Conservation (phyloP, 2,113 vertebrate species). For the Sceloporus tristichus region DNA sequence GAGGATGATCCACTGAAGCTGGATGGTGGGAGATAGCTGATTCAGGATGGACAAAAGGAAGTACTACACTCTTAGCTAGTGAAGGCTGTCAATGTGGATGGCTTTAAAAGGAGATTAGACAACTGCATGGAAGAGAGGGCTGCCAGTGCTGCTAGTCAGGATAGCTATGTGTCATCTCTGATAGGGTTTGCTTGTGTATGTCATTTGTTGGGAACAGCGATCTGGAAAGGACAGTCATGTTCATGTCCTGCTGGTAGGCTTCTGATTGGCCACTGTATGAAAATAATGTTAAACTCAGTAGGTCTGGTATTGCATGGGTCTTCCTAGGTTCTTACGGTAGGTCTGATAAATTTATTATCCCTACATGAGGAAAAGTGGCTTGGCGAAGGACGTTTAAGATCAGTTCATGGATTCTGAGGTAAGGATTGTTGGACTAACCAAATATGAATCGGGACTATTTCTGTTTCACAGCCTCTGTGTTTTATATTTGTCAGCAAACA, state of each 20-base stretch:
- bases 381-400: neutral
- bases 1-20: too few relatives aligned
- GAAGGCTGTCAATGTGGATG: too few relatives aligned
- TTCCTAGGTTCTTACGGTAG: neutral
- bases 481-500: neutral
- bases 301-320: neutral
- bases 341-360: neutral
- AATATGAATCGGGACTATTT: neutral
- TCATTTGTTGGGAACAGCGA: too few relatives aligned
- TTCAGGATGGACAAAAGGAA: too few relatives aligned
- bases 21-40: too few relatives aligned
- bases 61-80: too few relatives aligned
- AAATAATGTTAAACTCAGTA: neutral
- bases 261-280: neutral
- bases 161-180: too few relatives aligned
- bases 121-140: too few relatives aligned
- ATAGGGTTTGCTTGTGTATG: too few relatives aligned
- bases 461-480: slow-evolving; percentile 14
- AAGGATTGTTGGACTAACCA: neutral
- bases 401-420: neutral
- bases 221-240: too few relatives aligned
- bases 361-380: slow-evolving; percentile 27
- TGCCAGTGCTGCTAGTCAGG: too few relatives aligned
- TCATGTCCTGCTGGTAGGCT: fast-evolving
- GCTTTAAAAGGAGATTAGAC: too few relatives aligned